Evolutionary conservation across 2,888 invertebrate genomes (phyloP), one percentile per base, ranked within the genome.

Genomic region (Cylindroiulus punctatus): DNA sequence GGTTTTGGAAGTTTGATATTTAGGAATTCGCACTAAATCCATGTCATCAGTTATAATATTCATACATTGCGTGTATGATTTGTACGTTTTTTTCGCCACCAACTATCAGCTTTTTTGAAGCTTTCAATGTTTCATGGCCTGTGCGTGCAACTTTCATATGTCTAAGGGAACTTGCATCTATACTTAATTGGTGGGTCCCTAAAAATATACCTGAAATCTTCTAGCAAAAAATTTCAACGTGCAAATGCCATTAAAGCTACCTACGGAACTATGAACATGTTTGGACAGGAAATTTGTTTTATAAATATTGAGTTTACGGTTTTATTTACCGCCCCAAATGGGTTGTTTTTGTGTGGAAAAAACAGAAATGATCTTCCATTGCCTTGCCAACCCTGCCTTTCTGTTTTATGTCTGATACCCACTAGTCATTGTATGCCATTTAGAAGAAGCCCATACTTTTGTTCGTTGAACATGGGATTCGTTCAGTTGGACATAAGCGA

Each of bases 401-500:
- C 65, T 65, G 8, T 65, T 10, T 7, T 26, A 65, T 7, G 65
- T 65, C n/a, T 65, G 65, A 65, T 65, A 26, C 65, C 8, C 65
- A 65, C 65, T 65, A 10, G 26, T 65, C 65, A 65, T 65, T 65
- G 65, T 65, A 4, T 65, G 57, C 12, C 26, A 26, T 65, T 26
- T 26, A 8, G n/a, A 65, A 65, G 26, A 65, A 65, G 65, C 65
- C 7, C 19, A 57, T 57, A 17, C 19, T 65, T 65, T 65, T 65
- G 26, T 65, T 10, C 26, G 22, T 65, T 65, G n/a, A 65, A 12
- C n/a, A 65, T 22, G 65, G 65, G n/a, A n/a, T 1, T 65, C 65
- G 26, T 65, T 65, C 65, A 65, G 65, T 65, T 65, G 65, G 65
- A 65, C 65, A 65, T 65, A 22, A 65, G 65, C 65, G 65, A 65